Base-by-base conservation (phyloP, 2,888 invertebrate genomes). In the Megamerina dolium region DNA sequence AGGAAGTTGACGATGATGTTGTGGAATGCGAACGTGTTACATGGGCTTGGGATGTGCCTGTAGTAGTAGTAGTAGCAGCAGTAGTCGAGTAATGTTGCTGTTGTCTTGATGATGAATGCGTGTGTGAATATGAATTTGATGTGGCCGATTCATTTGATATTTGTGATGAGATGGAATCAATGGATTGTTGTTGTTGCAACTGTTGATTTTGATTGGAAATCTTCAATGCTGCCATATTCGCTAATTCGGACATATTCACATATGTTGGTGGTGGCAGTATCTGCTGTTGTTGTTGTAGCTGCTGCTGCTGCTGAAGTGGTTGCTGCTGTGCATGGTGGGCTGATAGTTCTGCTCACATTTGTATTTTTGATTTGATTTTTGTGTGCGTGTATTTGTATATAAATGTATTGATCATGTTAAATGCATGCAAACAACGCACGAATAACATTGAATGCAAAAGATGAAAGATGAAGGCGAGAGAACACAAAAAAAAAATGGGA, bases 171-270 rank as follows among this genome's bases (percentile, higher is more conserved):
- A 61, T 63, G 31, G 60, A 68, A 50, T 57, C 78, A 72, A 57
- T 74, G 67, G 71, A 75, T 39, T 61, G 73, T 65, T 83, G 72
- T 57, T 78, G 77, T 60, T 77, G 68, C 56, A 68, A 48, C 16
- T 59, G 61, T 23, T 63, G 59, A 36, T 66, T 68, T 66, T 79
- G 64, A 74, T 56, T 77, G 72, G 47, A 86, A 72, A 72, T 84
- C 74, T 77, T 87, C 72, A 75, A 77, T 10, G 87, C 87, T 32
- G 89, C 89, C 74, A 89, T 77, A 58, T 80, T 83, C 18, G 87
- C 88, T 65, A 91, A 73, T 68, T 92, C 91, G 52, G 88, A 87
- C 89, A 90, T 89, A 68, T 92, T 92, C 60, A 90, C 90, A 73
- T 92, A 92, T 61, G 90, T 80, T 18, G 91, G 91, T 72, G 85